Evolutionary conservation across 1,140 invertebrate genomes (phyloP).

Genomic region (Pseudomyrmex cubaensis): DNA sequence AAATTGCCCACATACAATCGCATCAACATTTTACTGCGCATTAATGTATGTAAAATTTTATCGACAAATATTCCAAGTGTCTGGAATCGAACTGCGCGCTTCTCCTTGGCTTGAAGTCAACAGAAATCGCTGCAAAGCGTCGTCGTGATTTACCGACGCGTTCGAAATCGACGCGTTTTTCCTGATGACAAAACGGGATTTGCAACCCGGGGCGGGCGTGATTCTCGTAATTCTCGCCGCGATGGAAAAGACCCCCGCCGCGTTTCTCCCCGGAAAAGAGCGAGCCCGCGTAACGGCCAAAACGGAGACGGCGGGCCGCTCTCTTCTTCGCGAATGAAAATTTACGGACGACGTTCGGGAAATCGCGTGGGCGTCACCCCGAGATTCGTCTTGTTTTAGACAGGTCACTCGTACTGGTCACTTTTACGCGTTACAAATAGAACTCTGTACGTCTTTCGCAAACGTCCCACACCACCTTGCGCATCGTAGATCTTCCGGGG

Average conservation of each 20-base stretch:
- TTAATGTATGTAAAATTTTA: not conserved
- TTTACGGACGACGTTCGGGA: conserved; percentile 43
- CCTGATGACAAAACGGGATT: not conserved
- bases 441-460: conserved; percentile 15
- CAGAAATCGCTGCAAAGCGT: not conserved
- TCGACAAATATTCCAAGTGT: not conserved
- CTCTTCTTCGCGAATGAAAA: conserved; percentile 32
- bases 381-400: conserved; percentile 55
- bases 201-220: not conserved
- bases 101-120: not conserved
- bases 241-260: not conserved
- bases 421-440: conserved; percentile 54
- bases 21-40: not conserved
- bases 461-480: conserved; percentile 8
- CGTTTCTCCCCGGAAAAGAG: not conserved
- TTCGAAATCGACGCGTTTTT: conserved; percentile 25
- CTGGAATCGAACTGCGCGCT: not conserved
- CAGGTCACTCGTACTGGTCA: conserved; percentile 20
- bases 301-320: not conserved
- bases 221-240: conserved; percentile 44
- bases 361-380: conserved; percentile 50
- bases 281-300: not conserved
- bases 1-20: not conserved
- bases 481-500: conserved; percentile 44
- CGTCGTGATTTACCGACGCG: conserved; percentile 27